Percentiles rank a stretch among this genome's conserved stretches.
Evolutionary conservation across 2,113 vertebrate genomes (phyloP).

Genomic region (Oxyura jamaicensis): DNA sequence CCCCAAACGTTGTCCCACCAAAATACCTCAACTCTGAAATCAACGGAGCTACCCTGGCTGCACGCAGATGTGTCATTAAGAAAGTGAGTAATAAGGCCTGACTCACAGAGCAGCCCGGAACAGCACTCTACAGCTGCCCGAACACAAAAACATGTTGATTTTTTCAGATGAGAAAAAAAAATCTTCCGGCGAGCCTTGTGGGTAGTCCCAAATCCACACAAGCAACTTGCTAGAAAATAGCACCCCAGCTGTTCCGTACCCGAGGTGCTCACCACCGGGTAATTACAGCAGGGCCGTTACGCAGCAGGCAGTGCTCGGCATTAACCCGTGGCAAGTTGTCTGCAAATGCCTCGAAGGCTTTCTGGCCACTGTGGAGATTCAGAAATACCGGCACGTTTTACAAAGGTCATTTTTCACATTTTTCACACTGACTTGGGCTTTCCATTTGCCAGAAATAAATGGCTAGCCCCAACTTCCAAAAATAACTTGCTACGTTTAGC

Average conservation of each 20-base stretch:
- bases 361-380: not conserved
- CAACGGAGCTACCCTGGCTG: accelerated
- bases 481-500: slow-evolving; percentile 35
- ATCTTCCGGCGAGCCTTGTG: accelerated
- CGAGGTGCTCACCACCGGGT: not conserved
- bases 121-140: not conserved
- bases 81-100: not conserved
- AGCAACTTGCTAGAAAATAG: not conserved
- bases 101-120: not conserved
- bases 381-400: not conserved
- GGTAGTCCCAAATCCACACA: not conserved
- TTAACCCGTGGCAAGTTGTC: not conserved
- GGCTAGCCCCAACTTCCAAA: not conserved
- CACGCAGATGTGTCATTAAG: not conserved
- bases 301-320: not conserved
- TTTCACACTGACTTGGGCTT: not conserved
- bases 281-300: accelerated
- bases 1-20: not conserved
- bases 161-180: not conserved
- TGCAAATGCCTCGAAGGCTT: not conserved
- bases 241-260: not conserved
- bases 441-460: slow-evolving; percentile 29
- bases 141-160: not conserved
- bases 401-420: not conserved
- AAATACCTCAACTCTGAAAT: not conserved